Base-by-base conservation (phyloP, 2,888 invertebrate genomes). In the Mesochorus sp. region DNA sequence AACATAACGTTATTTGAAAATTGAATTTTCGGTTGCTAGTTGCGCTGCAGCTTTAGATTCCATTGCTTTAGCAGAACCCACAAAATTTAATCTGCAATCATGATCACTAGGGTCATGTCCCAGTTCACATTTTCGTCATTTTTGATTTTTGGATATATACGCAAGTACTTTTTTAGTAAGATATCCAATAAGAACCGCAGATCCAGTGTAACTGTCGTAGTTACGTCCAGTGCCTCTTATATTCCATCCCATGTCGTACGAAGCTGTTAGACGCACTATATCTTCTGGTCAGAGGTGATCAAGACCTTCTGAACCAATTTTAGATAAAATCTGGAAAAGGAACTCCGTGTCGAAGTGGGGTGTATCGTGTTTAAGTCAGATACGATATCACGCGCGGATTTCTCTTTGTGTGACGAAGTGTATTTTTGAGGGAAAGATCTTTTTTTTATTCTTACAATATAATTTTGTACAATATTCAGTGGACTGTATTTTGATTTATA, bases 21-120 rank as follows among this genome's bases (percentile, higher is more conserved):
- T 72, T 6, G 47, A 14, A 80, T 79, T 74, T 6, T 83, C 31
- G 17, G 55, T 70, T 12, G 59, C 68, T 6, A 82, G 31, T 42
- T 47, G 3, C 1, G 80, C 76, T 2, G 81, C 82, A 6, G 81
- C 80, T 47, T 76, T 19, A 31, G 82, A 79, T 55, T 84, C 82
- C 84, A 82, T 84, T n/a, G 77, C 80, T 57, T 84, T 83, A 44
- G 26, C 28, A 47, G 31, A 31, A 47, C 62, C 62, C 14, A 49
- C 47, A 21, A 64, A 64, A 49, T 64, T 64, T n/a, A 49, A 47
- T 19, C 47, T 47, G 17, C 47, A 47, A 8, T 47, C 14, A 47
- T 47, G 47, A 47, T 57, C 57, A 12, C 1, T 12, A 24, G 10
- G 10, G 28, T 39, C 42, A 12, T 55, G 53, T 21, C 67, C 67